These are phyloP conservation scores for Drosophila mayri DNA, from an alignment of 1,140 invertebrate genomes.

Conservation along the genomic window DNA sequence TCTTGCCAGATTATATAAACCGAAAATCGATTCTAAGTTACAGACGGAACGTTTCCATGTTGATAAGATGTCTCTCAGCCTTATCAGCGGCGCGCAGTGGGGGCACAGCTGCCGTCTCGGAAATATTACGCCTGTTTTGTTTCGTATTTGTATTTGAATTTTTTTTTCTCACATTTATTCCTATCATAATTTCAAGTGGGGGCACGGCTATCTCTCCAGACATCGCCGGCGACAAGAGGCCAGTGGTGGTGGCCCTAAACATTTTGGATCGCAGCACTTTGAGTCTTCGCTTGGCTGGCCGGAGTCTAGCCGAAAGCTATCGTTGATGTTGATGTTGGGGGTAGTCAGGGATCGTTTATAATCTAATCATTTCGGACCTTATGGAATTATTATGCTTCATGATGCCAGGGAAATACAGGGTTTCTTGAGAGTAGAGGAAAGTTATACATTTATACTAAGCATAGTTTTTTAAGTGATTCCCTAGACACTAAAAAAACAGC, in stretches of 20 bases:
- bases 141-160: constrained; percentile 1
- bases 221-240: constrained; percentile 15
- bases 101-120: constrained; percentile 22
- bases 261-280: not conserved
- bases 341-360: constrained; percentile 11
- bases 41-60: constrained; percentile 59
- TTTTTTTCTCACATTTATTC: constrained; percentile 7
- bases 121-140: not conserved
- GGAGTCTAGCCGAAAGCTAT: constrained; percentile 19
- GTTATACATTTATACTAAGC: not conserved
- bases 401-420: not conserved
- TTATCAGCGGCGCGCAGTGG: constrained; percentile 19
- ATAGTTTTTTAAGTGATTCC: not conserved
- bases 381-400: not conserved
- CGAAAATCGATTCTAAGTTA: constrained; percentile 39
- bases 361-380: not conserved
- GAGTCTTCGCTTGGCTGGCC: constrained; percentile 18
- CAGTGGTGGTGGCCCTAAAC: constrained; percentile 4
- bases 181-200: constrained; percentile 14
- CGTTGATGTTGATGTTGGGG: not conserved
- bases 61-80: constrained; percentile 47
- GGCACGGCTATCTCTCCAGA: constrained; percentile 3
- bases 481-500: not conserved
- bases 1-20: constrained; percentile 35
- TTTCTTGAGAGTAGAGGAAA: not conserved